phyloP scores from a whole-genome alignment of 2,888 invertebrate species.

The Leptarthrus brevirostris region DNA sequence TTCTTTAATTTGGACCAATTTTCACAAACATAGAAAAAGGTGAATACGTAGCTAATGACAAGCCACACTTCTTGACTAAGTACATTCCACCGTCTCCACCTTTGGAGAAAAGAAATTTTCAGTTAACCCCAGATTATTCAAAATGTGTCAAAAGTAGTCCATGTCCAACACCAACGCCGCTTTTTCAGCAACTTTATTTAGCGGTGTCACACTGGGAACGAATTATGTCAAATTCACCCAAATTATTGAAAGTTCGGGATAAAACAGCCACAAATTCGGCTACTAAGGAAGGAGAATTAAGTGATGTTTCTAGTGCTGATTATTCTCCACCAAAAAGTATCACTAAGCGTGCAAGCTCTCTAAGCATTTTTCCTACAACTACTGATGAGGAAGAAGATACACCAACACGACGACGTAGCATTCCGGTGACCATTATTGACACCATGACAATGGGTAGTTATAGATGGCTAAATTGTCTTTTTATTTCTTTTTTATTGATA shows the following conservation, averaged over 20 bases:
- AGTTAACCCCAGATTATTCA: neutral
- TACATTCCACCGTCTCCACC: constrained; percentile 58
- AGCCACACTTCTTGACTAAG: constrained; percentile 53
- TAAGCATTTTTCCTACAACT: neutral
- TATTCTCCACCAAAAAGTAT: constrained; percentile 23
- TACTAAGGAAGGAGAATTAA: constrained; percentile 51
- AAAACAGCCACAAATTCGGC: constrained; percentile 49
- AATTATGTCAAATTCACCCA: constrained; percentile 59
- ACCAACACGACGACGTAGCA: constrained; percentile 22
- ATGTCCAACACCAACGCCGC: constrained; percentile 68
- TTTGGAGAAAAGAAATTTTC: constrained; percentile 14
- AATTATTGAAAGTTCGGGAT: constrained; percentile 53
- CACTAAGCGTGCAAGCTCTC: constrained; percentile 27
- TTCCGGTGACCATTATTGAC: constrained; percentile 2
- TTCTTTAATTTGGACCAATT: neutral
- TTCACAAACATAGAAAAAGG: constrained; percentile 9
- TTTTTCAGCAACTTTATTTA: constrained; percentile 69
- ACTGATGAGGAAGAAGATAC: constrained; percentile 17
- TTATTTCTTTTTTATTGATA: neutral
- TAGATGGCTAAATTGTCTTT: neutral
- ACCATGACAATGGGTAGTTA: neutral
- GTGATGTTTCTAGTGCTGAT: constrained; percentile 45
- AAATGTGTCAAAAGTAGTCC: neutral
- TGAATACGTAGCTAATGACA: constrained; percentile 7
- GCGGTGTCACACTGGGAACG: constrained; percentile 65